Evolutionary conservation across 2,113 vertebrate species (phyloP).

Genomic region (Nasalis larvatus): DNA sequence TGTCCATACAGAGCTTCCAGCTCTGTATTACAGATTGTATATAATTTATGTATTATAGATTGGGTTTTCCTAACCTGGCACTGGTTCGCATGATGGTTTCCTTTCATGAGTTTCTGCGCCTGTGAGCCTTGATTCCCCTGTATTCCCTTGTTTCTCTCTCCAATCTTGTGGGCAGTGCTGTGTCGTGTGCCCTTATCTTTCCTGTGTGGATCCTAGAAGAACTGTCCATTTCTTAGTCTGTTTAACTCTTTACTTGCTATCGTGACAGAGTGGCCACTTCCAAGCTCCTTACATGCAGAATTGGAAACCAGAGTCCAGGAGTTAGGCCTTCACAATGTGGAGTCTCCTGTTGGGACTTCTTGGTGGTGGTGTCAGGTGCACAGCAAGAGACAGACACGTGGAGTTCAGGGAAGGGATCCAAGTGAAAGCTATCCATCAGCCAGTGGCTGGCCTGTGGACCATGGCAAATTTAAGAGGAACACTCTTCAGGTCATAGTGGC

Average conservation of each 20-base stretch:
- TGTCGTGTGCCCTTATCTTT: background rate
- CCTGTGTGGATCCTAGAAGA: background rate
- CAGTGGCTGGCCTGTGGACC: background rate
- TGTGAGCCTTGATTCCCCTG: background rate
- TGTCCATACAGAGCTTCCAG: background rate
- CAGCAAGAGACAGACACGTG: background rate
- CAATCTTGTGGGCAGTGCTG: background rate
- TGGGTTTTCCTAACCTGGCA: background rate
- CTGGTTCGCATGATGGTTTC: background rate
- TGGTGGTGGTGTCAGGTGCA: accelerated
- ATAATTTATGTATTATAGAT: background rate
- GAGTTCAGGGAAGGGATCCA: background rate
- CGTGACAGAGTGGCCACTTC: background rate
- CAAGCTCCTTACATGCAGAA: background rate
- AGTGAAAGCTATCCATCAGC: background rate
- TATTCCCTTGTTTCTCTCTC: background rate
- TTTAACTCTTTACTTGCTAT: background rate
- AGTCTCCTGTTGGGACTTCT: background rate
- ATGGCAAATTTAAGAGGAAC: background rate
- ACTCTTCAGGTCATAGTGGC: background rate
- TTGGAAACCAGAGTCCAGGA: background rate
- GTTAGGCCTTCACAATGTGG: accelerated
- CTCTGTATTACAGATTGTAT: background rate
- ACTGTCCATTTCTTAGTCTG: background rate
- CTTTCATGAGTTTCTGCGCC: background rate